These are phyloP conservation scores for Leptogaster cylindrica DNA, from an alignment of 2,888 invertebrate species.

Conservation along the genomic window DNA sequence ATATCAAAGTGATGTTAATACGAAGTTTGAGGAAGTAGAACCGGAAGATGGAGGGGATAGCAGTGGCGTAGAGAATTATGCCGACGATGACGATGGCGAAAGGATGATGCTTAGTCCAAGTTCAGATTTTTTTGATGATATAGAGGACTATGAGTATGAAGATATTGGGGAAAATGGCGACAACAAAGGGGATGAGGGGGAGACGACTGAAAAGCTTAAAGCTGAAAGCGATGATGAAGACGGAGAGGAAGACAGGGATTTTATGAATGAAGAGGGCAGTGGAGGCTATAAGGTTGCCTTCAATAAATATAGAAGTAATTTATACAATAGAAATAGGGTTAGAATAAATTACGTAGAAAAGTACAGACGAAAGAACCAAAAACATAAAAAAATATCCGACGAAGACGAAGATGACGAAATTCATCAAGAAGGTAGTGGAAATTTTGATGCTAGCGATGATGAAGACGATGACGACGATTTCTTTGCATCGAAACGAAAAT, in stretches of 20 bases:
- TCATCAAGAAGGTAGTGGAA: slow-evolving; percentile 52
- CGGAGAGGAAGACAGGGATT: slow-evolving; percentile 55
- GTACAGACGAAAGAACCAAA: slow-evolving; percentile 49
- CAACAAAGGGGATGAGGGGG: slow-evolving; percentile 45
- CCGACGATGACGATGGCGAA: slow-evolving; percentile 25
- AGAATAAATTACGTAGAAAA: slow-evolving; percentile 55
- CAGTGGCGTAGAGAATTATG: slow-evolving; percentile 25
- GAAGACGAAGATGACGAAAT: slow-evolving; percentile 44
- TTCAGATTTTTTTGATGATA: slow-evolving; percentile 53
- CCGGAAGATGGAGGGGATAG: slow-evolving; percentile 19
- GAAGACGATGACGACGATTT: slow-evolving; percentile 52
- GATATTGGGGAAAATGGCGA: slow-evolving; percentile 49
- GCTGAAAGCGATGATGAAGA: slow-evolving; percentile 51
- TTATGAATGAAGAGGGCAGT: slow-evolving; percentile 58
- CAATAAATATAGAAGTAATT: slow-evolving; percentile 49
- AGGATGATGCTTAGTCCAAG: slow-evolving; percentile 54
- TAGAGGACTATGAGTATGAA: slow-evolving; percentile 50
- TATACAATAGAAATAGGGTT: slow-evolving; percentile 51
- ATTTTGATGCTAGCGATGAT: slow-evolving; percentile 51
- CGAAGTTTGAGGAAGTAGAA: slow-evolving; percentile 39
- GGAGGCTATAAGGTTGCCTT: slow-evolving; percentile 49
- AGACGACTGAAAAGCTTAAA: slow-evolving; percentile 53
- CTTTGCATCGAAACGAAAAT: slow-evolving; percentile 55
- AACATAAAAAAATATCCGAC: slow-evolving; percentile 57
- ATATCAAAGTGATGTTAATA: slow-evolving; percentile 47